Percentiles rank a stretch among this genome's conserved stretches.
These are phyloP conservation scores for Tachysurus fulvidraco DNA, from an alignment of 2,113 vertebrate genomes.

Conservation along the genomic window DNA sequence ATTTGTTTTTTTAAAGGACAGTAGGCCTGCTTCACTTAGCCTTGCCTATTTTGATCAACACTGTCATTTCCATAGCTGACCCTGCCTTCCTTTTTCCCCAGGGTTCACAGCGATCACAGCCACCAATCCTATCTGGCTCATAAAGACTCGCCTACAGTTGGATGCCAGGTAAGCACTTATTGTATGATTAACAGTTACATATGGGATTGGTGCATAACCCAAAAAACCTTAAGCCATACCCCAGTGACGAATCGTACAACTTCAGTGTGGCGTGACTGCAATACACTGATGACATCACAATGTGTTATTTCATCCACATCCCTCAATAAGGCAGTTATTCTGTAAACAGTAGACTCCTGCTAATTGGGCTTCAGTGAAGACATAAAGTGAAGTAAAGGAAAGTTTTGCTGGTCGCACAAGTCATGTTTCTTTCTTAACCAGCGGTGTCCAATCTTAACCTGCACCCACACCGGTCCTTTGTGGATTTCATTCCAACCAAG, in stretches of 20 bases:
- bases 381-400: too few relatives aligned
- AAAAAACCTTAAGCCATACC: neutral
- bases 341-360: too few relatives aligned
- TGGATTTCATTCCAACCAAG: too few relatives aligned
- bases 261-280: too few relatives aligned
- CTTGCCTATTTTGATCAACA: conserved; percentile 43
- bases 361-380: too few relatives aligned
- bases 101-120: conserved; percentile 97
- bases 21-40: conserved; percentile 35
- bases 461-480: too few relatives aligned
- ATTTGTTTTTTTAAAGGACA: neutral
- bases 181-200: neutral
- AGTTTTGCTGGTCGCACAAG: too few relatives aligned
- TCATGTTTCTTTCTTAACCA: too few relatives aligned
- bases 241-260: neutral
- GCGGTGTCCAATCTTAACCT: too few relatives aligned
- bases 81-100: conserved; percentile 76
- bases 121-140: conserved; percentile 98
- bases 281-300: too few relatives aligned
- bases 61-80: conserved; percentile 62
- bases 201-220: neutral
- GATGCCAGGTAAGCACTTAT: conserved; percentile 84
- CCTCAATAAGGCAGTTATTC: neutral
- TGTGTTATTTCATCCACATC: neutral
- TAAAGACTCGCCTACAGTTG: conserved; percentile 96